phyloP scores from a whole-genome alignment of 2,888 invertebrate genomes.

The Orthosia gracilis region DNA sequence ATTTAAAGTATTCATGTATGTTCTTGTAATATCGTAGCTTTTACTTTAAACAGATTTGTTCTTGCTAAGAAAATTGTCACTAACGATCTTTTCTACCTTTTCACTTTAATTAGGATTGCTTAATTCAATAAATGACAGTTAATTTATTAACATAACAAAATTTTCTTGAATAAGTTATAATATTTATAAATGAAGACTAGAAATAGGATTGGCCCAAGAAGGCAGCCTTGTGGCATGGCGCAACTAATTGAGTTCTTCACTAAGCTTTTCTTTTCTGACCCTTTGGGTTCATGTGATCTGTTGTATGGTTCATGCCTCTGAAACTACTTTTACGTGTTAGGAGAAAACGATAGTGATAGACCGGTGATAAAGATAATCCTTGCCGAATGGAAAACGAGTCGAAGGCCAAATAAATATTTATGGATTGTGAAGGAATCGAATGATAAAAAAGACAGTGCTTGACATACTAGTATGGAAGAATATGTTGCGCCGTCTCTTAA shows the following conservation, averaged over 20 bases:
- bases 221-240: constrained; percentile 9
- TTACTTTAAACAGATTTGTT: constrained; percentile 43
- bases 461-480: too few relatives aligned
- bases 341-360: neutral
- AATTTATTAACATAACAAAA: neutral
- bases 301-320: neutral
- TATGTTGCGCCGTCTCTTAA: too few relatives aligned
- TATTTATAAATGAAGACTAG: neutral
- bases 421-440: neutral
- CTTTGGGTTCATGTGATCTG: neutral
- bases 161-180: neutral
- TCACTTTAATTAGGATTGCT: constrained; percentile 13
- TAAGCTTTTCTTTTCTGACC: too few relatives aligned
- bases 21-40: constrained; percentile 25
- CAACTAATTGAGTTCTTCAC: neutral
- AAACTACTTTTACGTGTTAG: neutral
- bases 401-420: neutral
- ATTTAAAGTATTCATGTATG: constrained; percentile 15
- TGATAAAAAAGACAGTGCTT: too few relatives aligned
- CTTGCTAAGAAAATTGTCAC: constrained; percentile 20
- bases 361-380: neutral
- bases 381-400: neutral
- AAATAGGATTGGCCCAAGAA: constrained; percentile 13
- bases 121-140: constrained; percentile 3
- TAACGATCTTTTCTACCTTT: constrained; percentile 23